Percentiles rank a stretch among this genome's conserved stretches.
phyloP scores from a whole-genome alignment of 2,888 invertebrate species.

The Stictocephala bisonia region DNA sequence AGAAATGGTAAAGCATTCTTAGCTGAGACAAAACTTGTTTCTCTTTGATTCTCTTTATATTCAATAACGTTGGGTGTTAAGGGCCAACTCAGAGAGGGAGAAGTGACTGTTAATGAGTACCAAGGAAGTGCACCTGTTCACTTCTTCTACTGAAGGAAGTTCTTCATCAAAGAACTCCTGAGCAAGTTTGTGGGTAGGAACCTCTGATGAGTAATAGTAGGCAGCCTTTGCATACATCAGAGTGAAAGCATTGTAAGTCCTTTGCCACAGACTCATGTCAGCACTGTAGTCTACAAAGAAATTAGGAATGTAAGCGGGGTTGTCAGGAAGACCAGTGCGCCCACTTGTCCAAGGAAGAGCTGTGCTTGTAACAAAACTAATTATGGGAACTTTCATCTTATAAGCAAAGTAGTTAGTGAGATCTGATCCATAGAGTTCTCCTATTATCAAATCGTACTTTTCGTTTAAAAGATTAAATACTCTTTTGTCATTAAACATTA shows the following conservation, averaged over 20 bases:
- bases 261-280: conserved; percentile 63
- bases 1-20: too few relatives aligned
- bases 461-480: conserved; percentile 10
- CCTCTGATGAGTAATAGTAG: conserved; percentile 47
- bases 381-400: conserved; percentile 53
- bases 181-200: conserved; percentile 39
- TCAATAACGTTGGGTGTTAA: conserved; percentile 70
- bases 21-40: too few relatives aligned
- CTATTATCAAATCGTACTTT: conserved; percentile 57
- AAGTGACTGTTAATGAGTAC: conserved; percentile 68
- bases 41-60: too few relatives aligned
- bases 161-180: conserved; percentile 50
- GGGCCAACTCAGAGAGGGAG: conserved; percentile 67
- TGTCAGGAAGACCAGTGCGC: conserved; percentile 54
- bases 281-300: conserved; percentile 50
- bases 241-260: conserved; percentile 66
- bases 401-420: conserved; percentile 55
- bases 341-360: conserved; percentile 55
- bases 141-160: conserved; percentile 52
- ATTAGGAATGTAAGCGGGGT: conserved; percentile 55
- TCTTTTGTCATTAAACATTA: background rate
- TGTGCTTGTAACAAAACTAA: conserved; percentile 54
- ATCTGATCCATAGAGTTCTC: conserved; percentile 57
- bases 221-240: conserved; percentile 59
- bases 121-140: conserved; percentile 64